Conservation (phyloP, 2,888 invertebrate species). For the Artemia sp. region DNA sequence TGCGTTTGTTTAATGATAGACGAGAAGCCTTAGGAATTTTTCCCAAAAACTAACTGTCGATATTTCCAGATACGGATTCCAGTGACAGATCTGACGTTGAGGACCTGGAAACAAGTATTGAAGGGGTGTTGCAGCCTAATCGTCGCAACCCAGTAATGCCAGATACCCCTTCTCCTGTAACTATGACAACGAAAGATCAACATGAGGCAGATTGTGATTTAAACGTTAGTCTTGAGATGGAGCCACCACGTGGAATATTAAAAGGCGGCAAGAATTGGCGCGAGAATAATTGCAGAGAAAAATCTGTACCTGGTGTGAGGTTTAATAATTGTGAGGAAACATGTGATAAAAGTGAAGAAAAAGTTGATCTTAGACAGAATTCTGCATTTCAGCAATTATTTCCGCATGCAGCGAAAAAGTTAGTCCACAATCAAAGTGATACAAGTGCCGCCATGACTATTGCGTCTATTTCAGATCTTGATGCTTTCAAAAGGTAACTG, state of each 20-base stretch:
- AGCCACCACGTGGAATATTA: slow-evolving; percentile 18
- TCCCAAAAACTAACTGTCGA: background rate
- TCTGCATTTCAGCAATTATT: slow-evolving; percentile 70
- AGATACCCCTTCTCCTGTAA: slow-evolving; percentile 17
- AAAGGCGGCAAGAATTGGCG: slow-evolving; percentile 21
- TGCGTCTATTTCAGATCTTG: no score
- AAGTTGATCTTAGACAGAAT: slow-evolving; percentile 33
- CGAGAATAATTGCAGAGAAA: background rate
- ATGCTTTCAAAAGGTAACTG: slow-evolving; percentile 18
- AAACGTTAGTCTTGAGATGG: slow-evolving; percentile 2
- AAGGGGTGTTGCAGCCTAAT: background rate
- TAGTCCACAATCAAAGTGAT: slow-evolving; percentile 2
- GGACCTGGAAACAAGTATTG: background rate
- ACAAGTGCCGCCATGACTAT: background rate
- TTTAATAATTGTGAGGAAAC: slow-evolving; percentile 15
- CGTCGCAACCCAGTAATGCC: background rate
- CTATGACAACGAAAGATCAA: slow-evolving; percentile 15
- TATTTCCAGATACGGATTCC: slow-evolving; percentile 16
- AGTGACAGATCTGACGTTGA: slow-evolving; percentile 31
- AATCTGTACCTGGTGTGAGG: slow-evolving; percentile 9
- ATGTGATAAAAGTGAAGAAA: slow-evolving; percentile 23
- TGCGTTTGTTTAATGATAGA: no score
- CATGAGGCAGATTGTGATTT: slow-evolving; percentile 7
- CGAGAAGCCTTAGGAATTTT: no score
- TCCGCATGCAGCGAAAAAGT: slow-evolving; percentile 42